Base-by-base conservation (phyloP, 2,113 vertebrate species). In the Rhinolophus sinicus region DNA sequence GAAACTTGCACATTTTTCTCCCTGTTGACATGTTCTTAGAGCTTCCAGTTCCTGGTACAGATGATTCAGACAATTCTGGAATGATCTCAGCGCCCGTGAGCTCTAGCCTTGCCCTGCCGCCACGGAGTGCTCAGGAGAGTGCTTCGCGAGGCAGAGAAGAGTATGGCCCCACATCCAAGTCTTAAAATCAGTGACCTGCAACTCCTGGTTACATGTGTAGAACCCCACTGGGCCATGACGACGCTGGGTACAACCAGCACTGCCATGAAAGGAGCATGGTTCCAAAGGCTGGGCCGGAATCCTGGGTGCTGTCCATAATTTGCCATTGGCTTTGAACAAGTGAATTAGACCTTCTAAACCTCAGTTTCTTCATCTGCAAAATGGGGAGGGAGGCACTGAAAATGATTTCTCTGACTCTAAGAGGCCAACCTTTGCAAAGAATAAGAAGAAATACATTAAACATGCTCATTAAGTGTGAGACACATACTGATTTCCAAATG, bases 101-200 rank as follows among this genome's bases (percentile, higher is more conserved):
- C 47, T 44, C 28, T 54, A 56, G 65, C 15, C 83, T n/a, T 12
- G 38, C n/a, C 3, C 19, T 7, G 18, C 12, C 10, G 26, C n/a
- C n/a, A 11, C 1, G 26, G 40, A 21, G 1, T 81, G 58, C 28
- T 69, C 26, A 10, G 64, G 14, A 70, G 15, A 54, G 18, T 47
- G 64, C 35, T 15, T 12, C 22, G 3, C 0, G 3, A 21, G 35
- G 28, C 19, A 15, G 24, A 44, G 4, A 69, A n/a, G 16, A 70
- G 16, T 8, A 26, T 0, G 28, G 77, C 15, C 11, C 12, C 83
- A 38, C 0, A 0, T 24, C 8, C 38, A 2, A 4, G 67, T 7
- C 47, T 62, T 62, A 26, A 77, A 38, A 35, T 21, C 18, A 72
- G 67, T 4, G 8, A 11, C 3, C n/a, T n/a, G 35, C 0, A 28